A percentile compares a stretch with the other conserved stretches of the same genome.
These are phyloP conservation scores for Anagyrus pseudococci DNA, from an alignment of 2,888 invertebrate genomes.

Conservation along the genomic window DNA sequence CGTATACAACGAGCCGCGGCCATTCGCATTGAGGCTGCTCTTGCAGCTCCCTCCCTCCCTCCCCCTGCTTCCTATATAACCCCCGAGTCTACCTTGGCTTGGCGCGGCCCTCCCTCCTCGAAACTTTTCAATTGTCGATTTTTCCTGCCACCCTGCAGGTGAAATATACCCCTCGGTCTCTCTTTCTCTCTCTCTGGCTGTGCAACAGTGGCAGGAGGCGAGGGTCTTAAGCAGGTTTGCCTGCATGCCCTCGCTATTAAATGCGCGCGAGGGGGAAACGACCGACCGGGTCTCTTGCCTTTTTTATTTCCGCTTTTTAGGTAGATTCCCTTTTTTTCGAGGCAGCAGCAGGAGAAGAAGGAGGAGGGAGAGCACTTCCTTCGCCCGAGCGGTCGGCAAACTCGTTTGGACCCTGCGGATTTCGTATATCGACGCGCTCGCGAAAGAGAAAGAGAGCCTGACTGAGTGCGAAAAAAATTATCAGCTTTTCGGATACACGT, in stretches of 20 bases:
- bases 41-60: constrained; percentile 18
- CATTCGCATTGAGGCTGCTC: too few relatives aligned
- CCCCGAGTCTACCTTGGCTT: too few relatives aligned
- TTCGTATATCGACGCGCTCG: neutral
- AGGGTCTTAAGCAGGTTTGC: constrained; percentile 25
- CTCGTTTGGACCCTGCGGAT: constrained; percentile 9
- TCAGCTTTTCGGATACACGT: too few relatives aligned
- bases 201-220: neutral
- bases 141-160: constrained; percentile 49
- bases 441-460: too few relatives aligned
- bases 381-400: neutral
- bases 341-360: neutral
- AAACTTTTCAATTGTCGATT: constrained; percentile 44
- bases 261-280: constrained; percentile 9
- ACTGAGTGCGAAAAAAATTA: too few relatives aligned
- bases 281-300: constrained; percentile 10
- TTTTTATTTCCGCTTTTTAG: constrained; percentile 37
- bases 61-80: too few relatives aligned
- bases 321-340: constrained; percentile 2
- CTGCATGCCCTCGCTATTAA: neutral
- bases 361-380: neutral
- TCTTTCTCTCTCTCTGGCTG: too few relatives aligned
- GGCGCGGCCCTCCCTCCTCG: too few relatives aligned
- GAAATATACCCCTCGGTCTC: constrained; percentile 44
- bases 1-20: constrained; percentile 6